phyloP scores from a whole-genome alignment of 2,113 vertebrate genomes.

The Ochotona princeps region DNA sequence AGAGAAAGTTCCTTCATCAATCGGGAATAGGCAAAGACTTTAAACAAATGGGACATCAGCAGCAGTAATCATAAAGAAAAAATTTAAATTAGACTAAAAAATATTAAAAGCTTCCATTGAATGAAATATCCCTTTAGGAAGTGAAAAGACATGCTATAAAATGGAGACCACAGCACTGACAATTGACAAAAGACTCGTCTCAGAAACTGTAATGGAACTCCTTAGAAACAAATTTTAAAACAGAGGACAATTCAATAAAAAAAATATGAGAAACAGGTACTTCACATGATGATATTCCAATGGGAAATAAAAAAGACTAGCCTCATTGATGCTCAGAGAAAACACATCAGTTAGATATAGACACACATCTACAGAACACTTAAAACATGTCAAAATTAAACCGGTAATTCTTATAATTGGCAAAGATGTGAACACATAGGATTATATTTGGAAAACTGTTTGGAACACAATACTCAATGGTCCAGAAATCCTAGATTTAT shows the following conservation, averaged over 20 bases:
- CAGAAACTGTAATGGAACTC: neutral
- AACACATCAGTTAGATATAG: neutral
- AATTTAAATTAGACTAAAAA: neutral
- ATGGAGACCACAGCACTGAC: neutral
- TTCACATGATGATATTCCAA: neutral
- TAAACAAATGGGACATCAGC: neutral
- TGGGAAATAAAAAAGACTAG: neutral
- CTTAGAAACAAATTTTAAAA: neutral
- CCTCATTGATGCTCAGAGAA: neutral
- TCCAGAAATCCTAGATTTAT: neutral
- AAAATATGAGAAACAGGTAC: neutral
- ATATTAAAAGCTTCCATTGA: neutral
- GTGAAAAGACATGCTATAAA: neutral
- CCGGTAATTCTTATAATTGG: neutral
- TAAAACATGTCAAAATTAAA: neutral
- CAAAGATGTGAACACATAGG: neutral
- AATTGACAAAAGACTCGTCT: neutral
- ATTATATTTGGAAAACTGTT: neutral
- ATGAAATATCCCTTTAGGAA: neutral
- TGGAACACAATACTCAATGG: neutral
- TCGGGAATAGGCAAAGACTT: slow-evolving; percentile 2
- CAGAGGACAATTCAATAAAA: neutral
- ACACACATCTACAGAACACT: neutral
- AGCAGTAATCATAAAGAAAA: neutral
- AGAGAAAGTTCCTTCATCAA: neutral